phyloP scores from a whole-genome alignment of 2,113 vertebrate genomes.

The Hymenochirus boettgeri region DNA sequence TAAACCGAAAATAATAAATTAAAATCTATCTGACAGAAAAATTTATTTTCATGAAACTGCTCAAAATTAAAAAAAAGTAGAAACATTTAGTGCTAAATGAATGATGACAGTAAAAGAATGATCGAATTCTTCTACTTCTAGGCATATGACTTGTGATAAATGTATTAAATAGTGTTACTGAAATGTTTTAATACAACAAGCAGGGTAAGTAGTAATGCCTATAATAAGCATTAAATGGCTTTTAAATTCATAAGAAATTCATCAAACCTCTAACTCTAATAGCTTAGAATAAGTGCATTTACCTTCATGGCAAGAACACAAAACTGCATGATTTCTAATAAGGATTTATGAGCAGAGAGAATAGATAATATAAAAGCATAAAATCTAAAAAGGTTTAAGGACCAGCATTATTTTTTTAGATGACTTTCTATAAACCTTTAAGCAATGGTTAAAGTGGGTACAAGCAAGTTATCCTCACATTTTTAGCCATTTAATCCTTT shows the following conservation, averaged over 20 bases:
- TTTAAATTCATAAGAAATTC: conserved; percentile 4
- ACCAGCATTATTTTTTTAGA: no score
- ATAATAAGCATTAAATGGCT: neutral
- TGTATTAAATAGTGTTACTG: neutral
- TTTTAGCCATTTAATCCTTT: no score
- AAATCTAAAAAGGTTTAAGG: neutral
- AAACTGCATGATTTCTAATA: neutral
- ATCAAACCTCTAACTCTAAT: neutral
- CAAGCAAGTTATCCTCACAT: no score
- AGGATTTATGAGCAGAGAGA: neutral
- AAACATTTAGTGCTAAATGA: neutral
- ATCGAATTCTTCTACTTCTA: neutral
- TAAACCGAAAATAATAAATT: no score
- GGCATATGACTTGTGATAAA: neutral
- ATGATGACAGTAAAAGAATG: neutral
- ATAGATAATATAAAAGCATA: neutral
- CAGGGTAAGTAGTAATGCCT: neutral
- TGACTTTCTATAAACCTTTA: no score
- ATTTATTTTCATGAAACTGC: neutral
- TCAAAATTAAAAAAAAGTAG: neutral
- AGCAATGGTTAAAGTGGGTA: no score
- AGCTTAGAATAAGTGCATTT: neutral
- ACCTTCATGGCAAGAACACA: neutral
- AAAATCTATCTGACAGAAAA: neutral
- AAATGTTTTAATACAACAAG: neutral